Evolutionary conservation across 2,113 vertebrate genomes (phyloP).

Genomic region (Oncorhynchus nerka): DNA sequence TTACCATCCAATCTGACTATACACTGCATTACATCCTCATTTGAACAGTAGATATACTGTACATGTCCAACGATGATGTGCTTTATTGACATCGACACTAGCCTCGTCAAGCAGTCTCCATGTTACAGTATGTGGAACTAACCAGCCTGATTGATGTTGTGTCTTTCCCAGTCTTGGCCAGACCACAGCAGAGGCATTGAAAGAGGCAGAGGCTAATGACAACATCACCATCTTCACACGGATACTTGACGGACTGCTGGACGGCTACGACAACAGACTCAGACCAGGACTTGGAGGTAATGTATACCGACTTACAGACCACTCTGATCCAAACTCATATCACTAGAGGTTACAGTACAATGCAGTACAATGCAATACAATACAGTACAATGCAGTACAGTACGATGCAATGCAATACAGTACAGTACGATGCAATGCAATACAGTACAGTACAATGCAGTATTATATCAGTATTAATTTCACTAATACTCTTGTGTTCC

Average conservation of each 20-base stretch:
- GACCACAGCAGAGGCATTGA: slow-evolving; percentile 46
- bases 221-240: slow-evolving; percentile 93
- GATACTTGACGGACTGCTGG: slow-evolving; percentile 88
- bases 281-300: slow-evolving; percentile 80
- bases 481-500: neutral
- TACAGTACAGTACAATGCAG: no score
- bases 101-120: neutral
- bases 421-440: no score
- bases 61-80: no score
- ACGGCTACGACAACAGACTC: slow-evolving; percentile 91
- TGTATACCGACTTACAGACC: neutral
- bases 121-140: neutral
- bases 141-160: neutral
- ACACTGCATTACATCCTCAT: no score
- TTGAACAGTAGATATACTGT: no score
- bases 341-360: neutral
- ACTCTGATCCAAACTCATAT: neutral
- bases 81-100: neutral
- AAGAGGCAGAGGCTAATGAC: slow-evolving; percentile 71
- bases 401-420: no score
- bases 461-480: no score
- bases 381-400: no score
- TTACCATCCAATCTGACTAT: no score
- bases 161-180: slow-evolving; percentile 32
- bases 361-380: no score